A percentile compares a stretch with the other conserved stretches of the same genome.
Evolutionary conservation across 2,113 vertebrate species (phyloP).

Genomic region (Trochalopteron elliotii): DNA sequence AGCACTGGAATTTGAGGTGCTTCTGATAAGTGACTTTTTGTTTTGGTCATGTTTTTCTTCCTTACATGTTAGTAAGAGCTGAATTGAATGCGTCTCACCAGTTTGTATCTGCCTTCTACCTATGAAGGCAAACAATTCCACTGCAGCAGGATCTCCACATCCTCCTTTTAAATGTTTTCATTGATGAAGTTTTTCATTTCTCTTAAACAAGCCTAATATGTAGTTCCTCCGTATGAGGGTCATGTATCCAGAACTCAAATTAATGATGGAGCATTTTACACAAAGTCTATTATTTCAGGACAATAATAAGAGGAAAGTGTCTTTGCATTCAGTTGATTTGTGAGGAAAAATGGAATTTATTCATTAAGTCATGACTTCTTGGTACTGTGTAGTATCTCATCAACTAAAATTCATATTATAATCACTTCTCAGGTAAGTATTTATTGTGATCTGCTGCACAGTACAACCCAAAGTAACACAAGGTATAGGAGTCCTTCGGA

Average conservation of each 20-base stretch:
- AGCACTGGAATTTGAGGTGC: not conserved
- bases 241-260: not conserved
- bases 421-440: slow-evolving; percentile 6
- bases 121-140: not conserved
- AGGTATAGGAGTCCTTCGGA: not conserved
- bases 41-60: not conserved
- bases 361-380: not conserved
- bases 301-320: not conserved
- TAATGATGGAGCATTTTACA: not conserved
- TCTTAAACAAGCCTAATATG: not conserved
- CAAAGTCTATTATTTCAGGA: not conserved
- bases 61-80: not conserved
- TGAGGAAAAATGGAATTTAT: slow-evolving; percentile 35
- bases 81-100: not conserved
- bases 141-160: not conserved
- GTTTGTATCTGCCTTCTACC: not conserved
- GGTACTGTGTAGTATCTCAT: not conserved
- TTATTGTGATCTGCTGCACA: slow-evolving; percentile 25
- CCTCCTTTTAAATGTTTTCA: not conserved
- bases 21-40: not conserved
- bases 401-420: slow-evolving; percentile 31
- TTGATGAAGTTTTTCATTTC: not conserved
- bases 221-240: not conserved
- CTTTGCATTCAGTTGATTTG: slow-evolving; percentile 21
- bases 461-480: slow-evolving; percentile 35